Percentiles rank a stretch among this genome's conserved stretches.
These are phyloP conservation scores for Pelochelys cantorii DNA, from an alignment of 2,797 vertebrate species.

Conservation along the genomic window DNA sequence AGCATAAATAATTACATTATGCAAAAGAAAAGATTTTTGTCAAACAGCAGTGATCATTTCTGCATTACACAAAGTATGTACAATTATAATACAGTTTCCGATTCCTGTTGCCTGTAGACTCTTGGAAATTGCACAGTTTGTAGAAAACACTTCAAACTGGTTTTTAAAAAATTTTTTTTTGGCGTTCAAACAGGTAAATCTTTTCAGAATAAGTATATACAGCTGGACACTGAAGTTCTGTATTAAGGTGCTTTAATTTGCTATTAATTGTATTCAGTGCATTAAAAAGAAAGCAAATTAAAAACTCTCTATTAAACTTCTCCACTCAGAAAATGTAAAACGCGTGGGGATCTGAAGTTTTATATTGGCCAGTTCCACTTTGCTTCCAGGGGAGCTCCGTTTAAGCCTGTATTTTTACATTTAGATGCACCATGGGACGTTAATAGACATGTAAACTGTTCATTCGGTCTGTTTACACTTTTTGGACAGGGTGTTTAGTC, in stretches of 20 bases:
- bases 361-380: not conserved
- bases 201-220: slow-evolving; percentile 63
- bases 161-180: not conserved
- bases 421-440: too few species aligned
- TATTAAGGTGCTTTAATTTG: slow-evolving; percentile 73
- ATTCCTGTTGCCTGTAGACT: not conserved
- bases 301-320: slow-evolving; percentile 10
- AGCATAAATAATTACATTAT: slow-evolving; percentile 79
- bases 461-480: not conserved
- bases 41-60: not conserved
- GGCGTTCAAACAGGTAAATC: slow-evolving; percentile 7
- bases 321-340: fast-evolving
- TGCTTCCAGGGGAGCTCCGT: not conserved
- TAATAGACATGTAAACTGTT: not conserved
- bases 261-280: slow-evolving; percentile 69
- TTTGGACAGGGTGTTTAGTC: not conserved
- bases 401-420: not conserved
- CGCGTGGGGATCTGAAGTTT: slow-evolving; percentile 12
- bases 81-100: slow-evolving; percentile 39
- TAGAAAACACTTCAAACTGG: slow-evolving; percentile 35
- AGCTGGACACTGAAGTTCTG: slow-evolving; percentile 50
- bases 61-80: slow-evolving; percentile 38
- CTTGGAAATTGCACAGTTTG: slow-evolving; percentile 18
- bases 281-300: slow-evolving; percentile 57
- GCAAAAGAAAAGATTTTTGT: slow-evolving; percentile 56